Percentiles rank a stretch among this genome's conserved stretches.
Evolutionary conservation across 1,140 invertebrate species (phyloP).

Genomic region (Adoxophyes honmai): DNA sequence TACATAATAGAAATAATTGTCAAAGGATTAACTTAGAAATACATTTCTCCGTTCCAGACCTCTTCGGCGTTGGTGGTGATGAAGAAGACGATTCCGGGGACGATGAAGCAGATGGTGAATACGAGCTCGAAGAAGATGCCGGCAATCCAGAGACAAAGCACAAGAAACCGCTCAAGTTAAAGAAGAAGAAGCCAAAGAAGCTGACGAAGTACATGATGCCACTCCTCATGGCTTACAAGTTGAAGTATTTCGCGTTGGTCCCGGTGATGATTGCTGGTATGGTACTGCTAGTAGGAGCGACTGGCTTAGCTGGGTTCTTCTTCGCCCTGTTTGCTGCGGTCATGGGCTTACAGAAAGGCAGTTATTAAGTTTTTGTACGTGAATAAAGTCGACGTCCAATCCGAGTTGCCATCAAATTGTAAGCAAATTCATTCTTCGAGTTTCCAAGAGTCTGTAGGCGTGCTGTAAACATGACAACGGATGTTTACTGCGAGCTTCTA

Average conservation of each 20-base stretch:
- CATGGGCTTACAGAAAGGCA: constrained; percentile 77
- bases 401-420: constrained; percentile 59
- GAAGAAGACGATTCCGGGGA: constrained; percentile 50
- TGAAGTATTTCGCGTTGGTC: constrained; percentile 88
- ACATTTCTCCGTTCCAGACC: constrained; percentile 43
- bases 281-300: constrained; percentile 84
- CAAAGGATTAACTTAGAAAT: too few species aligned
- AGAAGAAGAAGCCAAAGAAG: constrained; percentile 77
- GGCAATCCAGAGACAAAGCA: constrained; percentile 36
- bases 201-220: constrained; percentile 85
- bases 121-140: constrained; percentile 47
- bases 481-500: neutral
- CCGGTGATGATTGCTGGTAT: constrained; percentile 86
- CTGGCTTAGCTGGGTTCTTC: constrained; percentile 89
- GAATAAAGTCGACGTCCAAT: constrained; percentile 51
- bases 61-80: constrained; percentile 50
- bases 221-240: constrained; percentile 86
- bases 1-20: too few species aligned
- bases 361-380: constrained; percentile 40
- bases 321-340: constrained; percentile 87
- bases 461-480: too few species aligned
- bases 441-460: too few species aligned
- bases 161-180: constrained; percentile 32
- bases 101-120: constrained; percentile 51
- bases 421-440: constrained; percentile 19